Base-by-base conservation (phyloP, 1,140 invertebrate species). In the Lasioglossum albipes region DNA sequence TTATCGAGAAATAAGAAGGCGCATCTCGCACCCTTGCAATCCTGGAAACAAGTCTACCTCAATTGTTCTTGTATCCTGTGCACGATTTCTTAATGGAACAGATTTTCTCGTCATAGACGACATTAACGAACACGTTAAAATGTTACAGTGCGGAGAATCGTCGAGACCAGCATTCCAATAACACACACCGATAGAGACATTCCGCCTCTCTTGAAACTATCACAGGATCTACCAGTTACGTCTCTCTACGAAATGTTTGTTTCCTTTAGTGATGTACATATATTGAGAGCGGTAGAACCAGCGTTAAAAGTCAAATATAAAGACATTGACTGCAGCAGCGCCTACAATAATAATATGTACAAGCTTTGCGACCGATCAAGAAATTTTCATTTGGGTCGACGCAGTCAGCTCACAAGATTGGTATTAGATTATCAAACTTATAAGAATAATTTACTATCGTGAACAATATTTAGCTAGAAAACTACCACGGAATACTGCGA, bases 221-320 rank as follows among this genome's bases (percentile, higher is more conserved):
- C 88, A 9, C 69, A 89, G 45, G 82, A 89, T 54, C 88, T 87
- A 65, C 65, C 90, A 27, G 84, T 88, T 16, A 90, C 92, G 27
- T 94, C 95, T 78, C 84, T 97, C 20, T 95, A 95, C 82, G 93
- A 95, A 65, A 94, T 97, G 93, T 97, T 97, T 85, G 88, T 96
- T 10, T 91, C 93, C 49, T 94, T 93, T 79, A 94, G 94, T 78
- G 92, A 95, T 71, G 68, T 97, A 2, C 96, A 97, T 89, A 90
- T 95, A n/a, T 94, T 97, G 84, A 93, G 96, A 70, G 96, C 95
- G 20, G 94, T 96, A 16, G 96, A 97, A 88, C 96, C 96, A 68
- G 94, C 94, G 22, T 91, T 97, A 42, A 95, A 95, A 88, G 91
- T 96, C 31, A 92, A 91, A 81, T 95, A 95, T 88, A 94, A 93